phyloP scores from a whole-genome alignment of 2,888 invertebrate species.

The Galeopsomyia nigrocyanea region DNA sequence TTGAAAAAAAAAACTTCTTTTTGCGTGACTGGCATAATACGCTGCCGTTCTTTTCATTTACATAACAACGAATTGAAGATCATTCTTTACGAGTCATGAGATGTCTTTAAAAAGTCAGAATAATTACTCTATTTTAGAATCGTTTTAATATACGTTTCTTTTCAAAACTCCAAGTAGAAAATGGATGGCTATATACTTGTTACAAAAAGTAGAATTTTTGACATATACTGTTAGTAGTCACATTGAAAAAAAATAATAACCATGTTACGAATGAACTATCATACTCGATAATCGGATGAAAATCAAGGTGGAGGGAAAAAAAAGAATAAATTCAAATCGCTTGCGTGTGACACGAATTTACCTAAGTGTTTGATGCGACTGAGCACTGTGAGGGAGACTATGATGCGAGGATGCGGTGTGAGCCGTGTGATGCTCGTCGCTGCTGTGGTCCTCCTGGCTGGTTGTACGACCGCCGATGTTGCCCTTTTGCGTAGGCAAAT shows the following conservation, averaged over 20 bases:
- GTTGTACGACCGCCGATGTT: slow-evolving; percentile 62
- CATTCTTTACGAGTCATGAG: too few relatives aligned
- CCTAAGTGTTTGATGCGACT: slow-evolving; percentile 67
- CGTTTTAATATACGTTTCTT: too few relatives aligned
- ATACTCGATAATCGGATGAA: slow-evolving; percentile 4
- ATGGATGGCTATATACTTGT: too few relatives aligned
- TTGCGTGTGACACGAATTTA: slow-evolving; percentile 46
- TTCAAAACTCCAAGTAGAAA: too few relatives aligned
- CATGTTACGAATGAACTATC: background rate
- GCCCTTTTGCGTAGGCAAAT: slow-evolving; percentile 59
- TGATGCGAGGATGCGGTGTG: slow-evolving; percentile 66
- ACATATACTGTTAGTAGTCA: background rate
- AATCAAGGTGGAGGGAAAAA: slow-evolving; percentile 1
- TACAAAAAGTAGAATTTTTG: background rate
- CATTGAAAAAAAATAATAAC: too few relatives aligned
- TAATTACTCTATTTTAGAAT: too few relatives aligned
- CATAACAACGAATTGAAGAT: too few relatives aligned
- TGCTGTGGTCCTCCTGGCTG: slow-evolving; percentile 70
- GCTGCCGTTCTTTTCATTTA: too few relatives aligned
- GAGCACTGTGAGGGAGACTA: slow-evolving; percentile 65
- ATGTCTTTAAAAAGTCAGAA: too few relatives aligned
- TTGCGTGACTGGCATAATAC: too few relatives aligned
- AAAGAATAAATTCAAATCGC: slow-evolving; percentile 16
- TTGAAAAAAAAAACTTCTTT: too few relatives aligned
- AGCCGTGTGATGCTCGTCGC: slow-evolving; percentile 68